Conservation (phyloP, 2,888 invertebrate species). For the Diogma glabrata region DNA sequence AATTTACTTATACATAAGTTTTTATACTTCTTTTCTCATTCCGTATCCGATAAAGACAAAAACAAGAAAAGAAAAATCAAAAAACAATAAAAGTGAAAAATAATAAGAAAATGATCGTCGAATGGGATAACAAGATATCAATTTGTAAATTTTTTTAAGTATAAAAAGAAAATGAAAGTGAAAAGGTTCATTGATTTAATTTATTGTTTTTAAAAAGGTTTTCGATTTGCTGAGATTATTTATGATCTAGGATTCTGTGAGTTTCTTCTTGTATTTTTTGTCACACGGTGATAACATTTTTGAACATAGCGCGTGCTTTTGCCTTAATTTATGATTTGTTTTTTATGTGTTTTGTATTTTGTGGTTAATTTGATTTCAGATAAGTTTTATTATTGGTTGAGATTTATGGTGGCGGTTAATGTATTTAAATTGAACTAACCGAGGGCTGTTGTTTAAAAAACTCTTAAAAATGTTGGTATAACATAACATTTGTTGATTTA, state of each 20-base stretch:
- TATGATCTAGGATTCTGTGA: conserved; percentile 8
- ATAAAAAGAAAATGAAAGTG: neutral
- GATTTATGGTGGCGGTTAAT: no score
- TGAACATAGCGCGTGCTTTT: conserved; percentile 2
- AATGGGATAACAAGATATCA: conserved; percentile 24
- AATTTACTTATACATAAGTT: no score
- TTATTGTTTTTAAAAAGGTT: neutral
- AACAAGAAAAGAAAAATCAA: conserved; percentile 8
- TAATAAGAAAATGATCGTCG: conserved; percentile 8
- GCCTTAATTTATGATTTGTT: conserved; percentile 7
- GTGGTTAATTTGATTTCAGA: no score
- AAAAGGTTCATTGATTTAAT: conserved; percentile 3
- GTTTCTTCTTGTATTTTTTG: conserved; percentile 3
- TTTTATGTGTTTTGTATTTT: no score
- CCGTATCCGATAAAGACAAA: conserved; percentile 7
- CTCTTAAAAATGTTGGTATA: no score
- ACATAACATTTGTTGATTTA: no score
- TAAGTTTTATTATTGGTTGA: no score
- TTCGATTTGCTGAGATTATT: neutral
- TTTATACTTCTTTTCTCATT: no score
- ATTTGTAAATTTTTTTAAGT: conserved; percentile 20
- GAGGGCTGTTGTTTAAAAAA: no score
- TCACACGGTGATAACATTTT: neutral
- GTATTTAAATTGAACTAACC: no score
- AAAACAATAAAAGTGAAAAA: conserved; percentile 8